These are phyloP conservation scores for Hesperia comma DNA, from an alignment of 2,888 invertebrate species.

Conservation along the genomic window DNA sequence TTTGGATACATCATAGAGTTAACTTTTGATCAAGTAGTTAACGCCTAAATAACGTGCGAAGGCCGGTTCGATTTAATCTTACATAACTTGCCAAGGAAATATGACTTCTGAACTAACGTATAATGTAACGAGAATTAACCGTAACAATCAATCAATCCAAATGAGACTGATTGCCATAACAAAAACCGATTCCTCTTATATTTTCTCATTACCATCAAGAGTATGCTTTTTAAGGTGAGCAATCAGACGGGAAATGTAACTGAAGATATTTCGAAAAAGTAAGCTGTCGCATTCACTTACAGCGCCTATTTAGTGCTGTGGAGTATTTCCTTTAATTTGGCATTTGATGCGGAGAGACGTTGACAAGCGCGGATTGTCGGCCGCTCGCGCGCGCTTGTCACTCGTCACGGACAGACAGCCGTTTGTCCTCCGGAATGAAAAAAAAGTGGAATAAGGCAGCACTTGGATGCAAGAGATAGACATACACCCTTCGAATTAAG, in stretches of 20 bases:
- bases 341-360: constrained; percentile 56
- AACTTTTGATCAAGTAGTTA: constrained; percentile 61
- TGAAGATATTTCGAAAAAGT: constrained; percentile 42
- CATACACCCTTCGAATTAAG: constrained; percentile 40
- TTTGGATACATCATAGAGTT: constrained; percentile 55
- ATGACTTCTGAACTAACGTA: neutral
- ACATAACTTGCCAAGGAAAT: neutral
- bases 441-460: constrained; percentile 58
- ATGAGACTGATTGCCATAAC: neutral
- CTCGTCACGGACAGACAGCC: constrained; percentile 63
- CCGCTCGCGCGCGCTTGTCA: constrained; percentile 61
- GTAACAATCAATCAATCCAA: constrained; percentile 1
- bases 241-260: constrained; percentile 5
- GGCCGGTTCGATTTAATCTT: neutral
- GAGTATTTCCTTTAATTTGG: constrained; percentile 71
- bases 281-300: constrained; percentile 42
- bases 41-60: constrained; percentile 58
- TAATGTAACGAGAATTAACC: neutral
- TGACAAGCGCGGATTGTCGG: constrained; percentile 63
- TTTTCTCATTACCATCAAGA: constrained; percentile 15
- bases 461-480: constrained; percentile 53
- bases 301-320: constrained; percentile 60
- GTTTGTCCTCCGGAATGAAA: constrained; percentile 58
- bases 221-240: constrained; percentile 4
- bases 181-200: neutral